Percentiles rank a stretch among this genome's conserved stretches.
Conservation (phyloP, 2,113 vertebrate species). For the Procavia capensis region DNA sequence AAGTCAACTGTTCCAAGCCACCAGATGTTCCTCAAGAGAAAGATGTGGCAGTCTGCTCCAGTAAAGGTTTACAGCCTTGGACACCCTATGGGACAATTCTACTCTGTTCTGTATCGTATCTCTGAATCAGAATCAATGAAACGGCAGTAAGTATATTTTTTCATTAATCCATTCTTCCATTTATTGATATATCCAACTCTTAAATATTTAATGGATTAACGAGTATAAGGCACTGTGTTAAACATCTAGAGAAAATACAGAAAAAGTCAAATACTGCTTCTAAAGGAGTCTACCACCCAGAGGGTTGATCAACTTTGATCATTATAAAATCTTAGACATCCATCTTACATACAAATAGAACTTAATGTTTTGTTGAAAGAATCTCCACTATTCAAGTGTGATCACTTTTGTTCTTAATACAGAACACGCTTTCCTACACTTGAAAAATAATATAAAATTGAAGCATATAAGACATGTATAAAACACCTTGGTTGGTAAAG, state of each 20-base stretch:
- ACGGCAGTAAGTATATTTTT: background rate
- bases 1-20: no score
- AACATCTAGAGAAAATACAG: background rate
- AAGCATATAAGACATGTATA: background rate
- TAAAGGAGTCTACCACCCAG: background rate
- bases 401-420: background rate
- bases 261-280: background rate
- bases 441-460: background rate
- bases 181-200: background rate
- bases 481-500: background rate
- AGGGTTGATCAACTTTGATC: background rate
- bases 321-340: background rate
- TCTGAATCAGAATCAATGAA: no score
- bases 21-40: no score
- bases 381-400: background rate
- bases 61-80: no score
- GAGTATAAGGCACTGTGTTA: background rate
- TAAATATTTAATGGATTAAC: background rate
- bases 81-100: no score
- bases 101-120: no score
- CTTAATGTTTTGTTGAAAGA: background rate
- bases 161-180: background rate
- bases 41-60: no score
- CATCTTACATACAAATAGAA: background rate
- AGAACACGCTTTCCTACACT: background rate